Base-by-base conservation (phyloP, 1,140 invertebrate genomes). In the Pantala flavescens region DNA sequence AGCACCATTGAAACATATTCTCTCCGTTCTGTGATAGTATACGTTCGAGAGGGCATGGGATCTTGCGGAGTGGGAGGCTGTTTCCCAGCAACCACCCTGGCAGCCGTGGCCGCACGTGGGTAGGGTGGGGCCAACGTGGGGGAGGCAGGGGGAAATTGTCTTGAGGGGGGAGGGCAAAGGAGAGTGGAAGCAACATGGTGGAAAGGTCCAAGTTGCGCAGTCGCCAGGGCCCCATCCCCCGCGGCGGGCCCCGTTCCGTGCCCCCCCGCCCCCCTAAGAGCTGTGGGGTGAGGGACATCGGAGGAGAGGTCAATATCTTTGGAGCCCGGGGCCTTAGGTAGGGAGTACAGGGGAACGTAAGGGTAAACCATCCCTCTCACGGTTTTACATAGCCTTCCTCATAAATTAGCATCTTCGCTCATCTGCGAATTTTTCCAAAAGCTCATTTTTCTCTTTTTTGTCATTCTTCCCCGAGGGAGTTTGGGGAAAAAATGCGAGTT, bases 161-260 rank as follows among this genome's bases (percentile, higher is more conserved):
- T 21, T 21, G n/a, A 12, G 49, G 49, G 12, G 49, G 49, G 49
- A 21, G 12, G 49, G 49, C 1, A 12, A 3, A 63, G 49, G 49
- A 63, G 49, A 63, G 49, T 19, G 49, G 49, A 63, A 63, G 49
- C 49, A 63, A 63, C 49, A 63, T 63, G 49, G 49, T 63, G 49
- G 49, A 63, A 63, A 63, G 49, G 49, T 63, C 49, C 49, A 63
- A 63, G 49, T 63, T 63, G 49, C 49, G 49, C 49, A 63, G 49
- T 63, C 49, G 49, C 49, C 49, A 63, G 49, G 49, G 49, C 49
- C 49, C 49, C 49, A 21, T 63, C 49, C 49, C 49, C n/a, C 49
- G 49, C 49, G 49, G 49, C 49, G 49, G 12, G 2, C 49, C n/a
- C 12, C n/a, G 3, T 21, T 7, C 49, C 49, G 49, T 63, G 14